A percentile compares a stretch with the other conserved stretches of the same genome.
Conservation (phyloP, 2,888 invertebrate species). For the Xestia c-nigrum region DNA sequence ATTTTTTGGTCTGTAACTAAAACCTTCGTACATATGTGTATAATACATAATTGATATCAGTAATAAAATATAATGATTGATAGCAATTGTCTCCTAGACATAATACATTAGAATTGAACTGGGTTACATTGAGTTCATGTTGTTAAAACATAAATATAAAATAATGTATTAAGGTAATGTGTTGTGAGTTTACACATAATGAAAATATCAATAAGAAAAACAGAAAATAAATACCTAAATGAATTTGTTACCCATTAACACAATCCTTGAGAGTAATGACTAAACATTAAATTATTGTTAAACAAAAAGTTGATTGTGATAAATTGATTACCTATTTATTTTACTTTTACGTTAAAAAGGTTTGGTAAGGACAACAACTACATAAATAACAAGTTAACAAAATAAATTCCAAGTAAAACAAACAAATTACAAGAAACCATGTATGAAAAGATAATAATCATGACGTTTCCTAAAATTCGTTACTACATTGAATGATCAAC, state of each 20-base stretch:
- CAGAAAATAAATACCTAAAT: neutral
- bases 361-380: neutral
- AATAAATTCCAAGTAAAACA: neutral
- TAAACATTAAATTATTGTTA: neutral
- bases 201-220: neutral
- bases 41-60: neutral
- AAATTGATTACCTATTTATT: neutral
- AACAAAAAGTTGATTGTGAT: neutral
- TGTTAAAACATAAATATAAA: neutral
- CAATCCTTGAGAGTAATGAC: neutral
- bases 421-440: conserved; percentile 1
- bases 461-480: conserved; percentile 13
- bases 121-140: conserved; percentile 1
- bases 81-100: conserved; percentile 1
- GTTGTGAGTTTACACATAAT: neutral
- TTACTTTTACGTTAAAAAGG: neutral
- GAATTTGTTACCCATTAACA: neutral
- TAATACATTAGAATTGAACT: neutral
- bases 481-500: conserved; percentile 10
- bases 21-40: neutral
- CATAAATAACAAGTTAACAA: neutral
- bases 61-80: conserved; percentile 7
- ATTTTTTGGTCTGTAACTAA: neutral
- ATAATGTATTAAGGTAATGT: no score
- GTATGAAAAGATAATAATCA: neutral